Base-by-base conservation (phyloP, 2,113 vertebrate species). In the Cettia cetti region DNA sequence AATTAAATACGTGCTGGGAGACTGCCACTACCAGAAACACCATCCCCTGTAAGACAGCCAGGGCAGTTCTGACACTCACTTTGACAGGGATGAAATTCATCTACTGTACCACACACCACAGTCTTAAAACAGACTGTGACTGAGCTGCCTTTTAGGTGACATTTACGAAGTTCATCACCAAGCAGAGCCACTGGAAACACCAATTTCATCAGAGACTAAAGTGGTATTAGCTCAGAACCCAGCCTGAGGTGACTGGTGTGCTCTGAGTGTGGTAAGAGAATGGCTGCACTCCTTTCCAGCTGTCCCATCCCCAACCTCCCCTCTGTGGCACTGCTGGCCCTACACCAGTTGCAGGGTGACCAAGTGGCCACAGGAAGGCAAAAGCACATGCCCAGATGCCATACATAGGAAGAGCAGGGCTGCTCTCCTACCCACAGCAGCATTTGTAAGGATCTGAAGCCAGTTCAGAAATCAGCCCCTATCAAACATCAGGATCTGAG, bases 391-490 rank as follows among this genome's bases (percentile, higher is more conserved):
- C 17, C 44, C 24, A 49, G 39, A 4, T 42, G 21, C 47, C 22
- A 7, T 0, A 2, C 3, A 2, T 0, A 30, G 44, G 22, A 66
- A 47, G 21, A 50, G 27, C 16, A 42, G 49, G 53, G 37, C 57
- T 52, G 39, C 24, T 66, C 15, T 85, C 66, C 23, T 11, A 68
- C 15, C 64, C 8, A 7, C 18, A 20, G 40, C 44, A 64, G 76
- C 54, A 20, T 13, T 82, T 70, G 64, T 63, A 35, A 63, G 61
- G 23, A 61, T 20, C 54, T 82, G 74, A 85, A 70, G 37, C 9
- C 52, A 35, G 18, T 30, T 60, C 52, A 78, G 28, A 35, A 84
- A 56, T 31, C 45, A 50, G 1, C 15, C 33, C 16, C 9, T 33
- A 6, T 19, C 44, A 76, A 82, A 85, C 9, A 2, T 39, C 50